A percentile compares a stretch with the other conserved stretches of the same genome.
These are phyloP conservation scores for Onychomys arenicola DNA, from an alignment of 2,797 vertebrate species.

Conservation along the genomic window DNA sequence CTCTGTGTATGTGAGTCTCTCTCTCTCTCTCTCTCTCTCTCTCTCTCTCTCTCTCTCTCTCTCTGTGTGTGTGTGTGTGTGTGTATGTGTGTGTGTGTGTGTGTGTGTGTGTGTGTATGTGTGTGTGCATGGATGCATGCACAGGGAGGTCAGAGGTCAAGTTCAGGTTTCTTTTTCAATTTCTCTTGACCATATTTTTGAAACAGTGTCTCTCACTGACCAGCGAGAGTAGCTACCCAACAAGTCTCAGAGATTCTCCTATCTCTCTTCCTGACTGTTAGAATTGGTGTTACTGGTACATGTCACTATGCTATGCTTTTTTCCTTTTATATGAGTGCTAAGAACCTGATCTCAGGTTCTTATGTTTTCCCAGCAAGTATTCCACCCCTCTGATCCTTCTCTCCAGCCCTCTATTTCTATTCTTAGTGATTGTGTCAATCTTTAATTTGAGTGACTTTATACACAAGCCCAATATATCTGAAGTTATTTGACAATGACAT, in stretches of 20 bases:
- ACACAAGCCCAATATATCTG: background rate
- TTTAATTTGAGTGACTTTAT: slow-evolving; percentile 45
- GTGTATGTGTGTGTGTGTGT: background rate
- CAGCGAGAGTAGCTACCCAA: background rate
- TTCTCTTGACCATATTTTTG: background rate
- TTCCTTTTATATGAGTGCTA: background rate
- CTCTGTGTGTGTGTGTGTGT: background rate
- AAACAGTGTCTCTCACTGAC: background rate
- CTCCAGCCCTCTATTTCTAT: background rate
- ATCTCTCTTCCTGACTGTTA: background rate
- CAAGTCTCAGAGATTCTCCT: background rate
- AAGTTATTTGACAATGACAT: slow-evolving; percentile 10
- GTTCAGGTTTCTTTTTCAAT: background rate
- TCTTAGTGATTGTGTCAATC: slow-evolving; percentile 6
- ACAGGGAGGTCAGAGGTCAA: background rate
- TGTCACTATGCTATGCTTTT: background rate
- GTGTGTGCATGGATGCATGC: background rate
- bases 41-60: too few relatives aligned
- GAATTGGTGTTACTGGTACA: background rate
- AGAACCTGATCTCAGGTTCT: background rate
- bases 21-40: too few relatives aligned
- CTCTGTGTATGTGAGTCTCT: background rate
- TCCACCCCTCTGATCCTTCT: background rate
- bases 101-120: background rate
- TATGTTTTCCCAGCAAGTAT: background rate